Percentiles rank a stretch among this genome's conserved stretches.
Conservation (phyloP, 35 echinoderm and acorn worm species). For the Patiria miniata region DNA sequence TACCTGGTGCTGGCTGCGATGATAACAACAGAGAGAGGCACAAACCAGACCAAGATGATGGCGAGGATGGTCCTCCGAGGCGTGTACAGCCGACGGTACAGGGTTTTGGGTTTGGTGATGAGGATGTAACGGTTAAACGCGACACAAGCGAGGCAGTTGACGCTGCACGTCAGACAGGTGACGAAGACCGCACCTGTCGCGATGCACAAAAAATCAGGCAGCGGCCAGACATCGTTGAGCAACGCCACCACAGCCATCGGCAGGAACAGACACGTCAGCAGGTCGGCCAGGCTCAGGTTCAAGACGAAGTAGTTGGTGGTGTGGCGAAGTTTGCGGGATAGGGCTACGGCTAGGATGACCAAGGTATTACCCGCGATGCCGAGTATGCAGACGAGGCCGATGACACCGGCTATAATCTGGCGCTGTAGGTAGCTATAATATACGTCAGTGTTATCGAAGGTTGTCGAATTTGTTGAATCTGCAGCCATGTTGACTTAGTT, state of each 20-base stretch:
- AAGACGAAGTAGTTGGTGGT: constrained; percentile 51
- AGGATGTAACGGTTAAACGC: constrained; percentile 46
- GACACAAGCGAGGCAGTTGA: constrained; percentile 22
- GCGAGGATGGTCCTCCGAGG: neutral
- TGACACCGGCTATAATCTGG: neutral
- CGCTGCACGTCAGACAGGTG: constrained; percentile 21
- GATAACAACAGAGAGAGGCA: neutral
- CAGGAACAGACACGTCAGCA: constrained; percentile 16
- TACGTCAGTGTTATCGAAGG: neutral
- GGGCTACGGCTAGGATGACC: constrained; percentile 36
- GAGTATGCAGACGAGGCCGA: constrained; percentile 20
- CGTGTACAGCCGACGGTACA: constrained; percentile 23
- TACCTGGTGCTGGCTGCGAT: neutral
- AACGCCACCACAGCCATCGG: neutral
- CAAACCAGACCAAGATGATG: constrained; percentile 10
- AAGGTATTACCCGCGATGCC: constrained; percentile 44
- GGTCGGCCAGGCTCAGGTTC: constrained; percentile 45
- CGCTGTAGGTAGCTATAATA: neutral
- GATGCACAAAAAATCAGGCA: constrained; percentile 22
- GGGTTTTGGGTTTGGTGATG: constrained; percentile 21
- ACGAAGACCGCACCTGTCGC: neutral
- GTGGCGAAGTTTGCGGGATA: constrained; percentile 43
- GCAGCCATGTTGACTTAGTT: too few species aligned
- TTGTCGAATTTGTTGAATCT: too few species aligned
- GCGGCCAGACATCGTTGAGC: constrained; percentile 20